phyloP scores from a whole-genome alignment of 1,140 invertebrate species.

The Drosophila pruinosa region DNA sequence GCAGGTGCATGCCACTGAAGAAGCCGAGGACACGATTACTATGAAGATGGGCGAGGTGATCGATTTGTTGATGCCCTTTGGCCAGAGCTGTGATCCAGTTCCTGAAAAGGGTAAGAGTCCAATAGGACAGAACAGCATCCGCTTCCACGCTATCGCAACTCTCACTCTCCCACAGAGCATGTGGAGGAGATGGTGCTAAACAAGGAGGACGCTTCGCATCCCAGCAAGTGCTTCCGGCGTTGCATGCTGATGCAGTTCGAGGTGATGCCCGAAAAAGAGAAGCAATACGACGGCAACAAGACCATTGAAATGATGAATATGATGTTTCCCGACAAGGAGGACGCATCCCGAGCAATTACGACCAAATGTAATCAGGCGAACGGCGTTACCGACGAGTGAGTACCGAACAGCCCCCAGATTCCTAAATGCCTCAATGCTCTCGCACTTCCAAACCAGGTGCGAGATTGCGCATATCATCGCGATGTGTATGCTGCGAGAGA shows the following conservation, averaged over 20 bases:
- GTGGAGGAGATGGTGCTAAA: constrained; percentile 60
- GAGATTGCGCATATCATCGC: constrained; percentile 56
- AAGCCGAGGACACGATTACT: constrained; percentile 36
- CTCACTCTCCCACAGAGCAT: constrained; percentile 17
- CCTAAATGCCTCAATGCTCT: neutral
- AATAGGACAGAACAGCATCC: neutral
- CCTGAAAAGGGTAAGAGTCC: constrained; percentile 50
- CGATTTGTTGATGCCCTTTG: constrained; percentile 56
- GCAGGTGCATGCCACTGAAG: constrained; percentile 5
- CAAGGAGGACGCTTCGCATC: constrained; percentile 49
- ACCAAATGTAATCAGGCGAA: constrained; percentile 43
- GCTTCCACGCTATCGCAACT: neutral
- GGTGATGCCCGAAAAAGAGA: constrained; percentile 39
- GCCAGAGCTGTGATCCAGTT: constrained; percentile 45
- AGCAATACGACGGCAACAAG: constrained; percentile 47
- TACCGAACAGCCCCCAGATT: constrained; percentile 18
- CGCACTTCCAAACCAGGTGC: constrained; percentile 31
- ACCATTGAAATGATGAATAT: constrained; percentile 55
- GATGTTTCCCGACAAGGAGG: constrained; percentile 58
- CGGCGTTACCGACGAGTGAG: constrained; percentile 58
- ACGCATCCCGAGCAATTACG: constrained; percentile 30
- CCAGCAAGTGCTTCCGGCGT: constrained; percentile 65
- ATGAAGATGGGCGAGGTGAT: constrained; percentile 57
- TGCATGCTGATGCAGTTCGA: constrained; percentile 70
- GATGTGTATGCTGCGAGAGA: constrained; percentile 69